A percentile compares a stretch with the other conserved stretches of the same genome.
Evolutionary conservation across 2,888 invertebrate species (phyloP).

Genomic region (Synergus laeviventris): DNA sequence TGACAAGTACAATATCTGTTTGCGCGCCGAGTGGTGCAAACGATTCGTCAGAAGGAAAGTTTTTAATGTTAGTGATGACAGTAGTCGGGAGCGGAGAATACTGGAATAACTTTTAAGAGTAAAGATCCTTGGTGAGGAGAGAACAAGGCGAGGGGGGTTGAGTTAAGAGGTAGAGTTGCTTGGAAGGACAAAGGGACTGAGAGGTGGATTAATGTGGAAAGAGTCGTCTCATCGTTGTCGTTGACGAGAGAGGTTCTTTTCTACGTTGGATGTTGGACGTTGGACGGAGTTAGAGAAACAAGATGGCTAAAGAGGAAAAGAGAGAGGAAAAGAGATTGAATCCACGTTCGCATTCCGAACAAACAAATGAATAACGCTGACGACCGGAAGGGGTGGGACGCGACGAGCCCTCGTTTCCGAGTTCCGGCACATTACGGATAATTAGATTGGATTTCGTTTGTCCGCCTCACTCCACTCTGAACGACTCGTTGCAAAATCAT

Average conservation of each 20-base stretch:
- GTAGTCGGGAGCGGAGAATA: conserved; percentile 8
- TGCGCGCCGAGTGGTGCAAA: not conserved
- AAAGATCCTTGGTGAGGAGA: conserved; percentile 1
- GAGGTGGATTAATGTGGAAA: conserved; percentile 50
- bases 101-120: conserved; percentile 25
- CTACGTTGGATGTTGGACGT: not conserved
- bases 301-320: conserved; percentile 43
- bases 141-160: conserved; percentile 1
- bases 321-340: conserved; percentile 49
- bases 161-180: not conserved
- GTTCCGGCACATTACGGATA: conserved; percentile 69
- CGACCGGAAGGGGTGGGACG: conserved; percentile 60
- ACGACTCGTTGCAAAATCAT: conserved; percentile 60
- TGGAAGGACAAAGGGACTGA: conserved; percentile 32
- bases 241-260: conserved; percentile 40
- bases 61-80: conserved; percentile 32
- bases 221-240: conserved; percentile 46
- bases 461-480: conserved; percentile 47
- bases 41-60: conserved; percentile 8
- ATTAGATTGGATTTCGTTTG: conserved; percentile 69
- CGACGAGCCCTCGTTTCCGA: conserved; percentile 66
- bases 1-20: conserved; percentile 24
- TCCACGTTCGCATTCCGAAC: conserved; percentile 59
- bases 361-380: conserved; percentile 69
- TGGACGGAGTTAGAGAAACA: conserved; percentile 12